Percentiles rank a stretch among this genome's conserved stretches.
phyloP scores from a whole-genome alignment of 2,888 invertebrate genomes.

The Alentia gelatinosa region DNA sequence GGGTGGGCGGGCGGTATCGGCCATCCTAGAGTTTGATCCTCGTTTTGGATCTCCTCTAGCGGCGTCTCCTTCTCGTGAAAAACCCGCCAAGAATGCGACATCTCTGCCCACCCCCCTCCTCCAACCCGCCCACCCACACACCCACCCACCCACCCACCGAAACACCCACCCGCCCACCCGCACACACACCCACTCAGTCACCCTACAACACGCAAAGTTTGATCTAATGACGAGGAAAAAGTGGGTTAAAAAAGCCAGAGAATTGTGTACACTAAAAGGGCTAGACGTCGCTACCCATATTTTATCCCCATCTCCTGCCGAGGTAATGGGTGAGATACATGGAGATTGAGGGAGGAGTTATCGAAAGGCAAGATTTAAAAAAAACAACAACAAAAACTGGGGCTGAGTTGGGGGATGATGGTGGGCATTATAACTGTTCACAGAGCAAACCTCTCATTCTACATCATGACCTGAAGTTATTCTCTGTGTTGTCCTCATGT shows the following conservation, averaged over 20 bases:
- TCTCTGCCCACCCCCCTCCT: background rate
- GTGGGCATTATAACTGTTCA: conserved; percentile 1
- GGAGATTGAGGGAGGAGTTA: background rate
- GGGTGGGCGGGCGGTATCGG: background rate
- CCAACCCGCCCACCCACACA: background rate
- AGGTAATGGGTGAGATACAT: background rate
- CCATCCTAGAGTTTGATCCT: background rate
- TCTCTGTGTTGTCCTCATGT: no score
- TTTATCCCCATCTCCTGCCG: no score
- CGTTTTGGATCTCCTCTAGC: background rate
- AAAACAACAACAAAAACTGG: background rate
- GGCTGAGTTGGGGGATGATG: no score
- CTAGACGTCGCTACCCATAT: background rate
- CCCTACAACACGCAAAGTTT: background rate
- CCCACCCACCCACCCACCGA: background rate
- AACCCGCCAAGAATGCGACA: background rate
- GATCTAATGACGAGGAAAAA: background rate
- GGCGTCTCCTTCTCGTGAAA: background rate
- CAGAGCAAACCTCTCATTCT: no score
- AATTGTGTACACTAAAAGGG: background rate
- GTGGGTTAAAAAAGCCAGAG: no score
- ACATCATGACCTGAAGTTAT: no score
- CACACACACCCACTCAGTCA: background rate
- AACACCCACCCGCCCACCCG: background rate
- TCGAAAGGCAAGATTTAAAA: background rate